phyloP scores from a whole-genome alignment of 2,888 invertebrate genomes.

The Oligia strigilis region DNA sequence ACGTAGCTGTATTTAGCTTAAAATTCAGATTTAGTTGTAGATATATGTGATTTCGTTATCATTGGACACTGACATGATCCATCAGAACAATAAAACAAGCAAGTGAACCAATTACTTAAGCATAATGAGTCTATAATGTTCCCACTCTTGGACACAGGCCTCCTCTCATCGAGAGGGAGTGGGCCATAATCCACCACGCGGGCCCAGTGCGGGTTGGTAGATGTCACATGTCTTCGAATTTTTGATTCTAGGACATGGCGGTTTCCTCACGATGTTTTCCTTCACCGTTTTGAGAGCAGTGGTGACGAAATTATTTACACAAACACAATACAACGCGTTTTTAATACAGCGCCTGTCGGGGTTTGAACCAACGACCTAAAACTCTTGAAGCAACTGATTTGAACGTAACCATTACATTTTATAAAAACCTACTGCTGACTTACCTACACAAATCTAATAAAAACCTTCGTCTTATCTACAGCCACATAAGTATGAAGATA shows the following conservation, averaged over 20 bases:
- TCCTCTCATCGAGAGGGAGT: neutral
- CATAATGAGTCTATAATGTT: too few species aligned
- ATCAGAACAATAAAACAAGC: neutral
- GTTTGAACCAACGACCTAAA: neutral
- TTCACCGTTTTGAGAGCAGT: neutral
- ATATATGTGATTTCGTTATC: neutral
- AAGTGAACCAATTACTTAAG: neutral
- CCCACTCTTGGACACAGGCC: neutral
- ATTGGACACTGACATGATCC: neutral
- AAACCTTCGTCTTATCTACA: conserved; percentile 24
- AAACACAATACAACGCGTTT: neutral
- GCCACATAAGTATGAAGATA: conserved; percentile 1
- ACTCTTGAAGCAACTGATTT: neutral
- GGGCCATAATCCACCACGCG: too few species aligned
- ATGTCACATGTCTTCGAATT: neutral
- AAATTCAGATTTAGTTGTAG: neutral
- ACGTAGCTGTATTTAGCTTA: neutral
- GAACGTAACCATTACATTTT: neutral
- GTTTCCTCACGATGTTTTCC: neutral
- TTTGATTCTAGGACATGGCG: neutral
- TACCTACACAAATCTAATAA: conserved; percentile 26
- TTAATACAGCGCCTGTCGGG: neutral
- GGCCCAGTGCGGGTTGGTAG: neutral
- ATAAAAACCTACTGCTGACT: neutral
- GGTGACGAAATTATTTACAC: neutral